Base-by-base conservation (phyloP, 2,113 vertebrate species). In the Tretioscincus oriximinensis region DNA sequence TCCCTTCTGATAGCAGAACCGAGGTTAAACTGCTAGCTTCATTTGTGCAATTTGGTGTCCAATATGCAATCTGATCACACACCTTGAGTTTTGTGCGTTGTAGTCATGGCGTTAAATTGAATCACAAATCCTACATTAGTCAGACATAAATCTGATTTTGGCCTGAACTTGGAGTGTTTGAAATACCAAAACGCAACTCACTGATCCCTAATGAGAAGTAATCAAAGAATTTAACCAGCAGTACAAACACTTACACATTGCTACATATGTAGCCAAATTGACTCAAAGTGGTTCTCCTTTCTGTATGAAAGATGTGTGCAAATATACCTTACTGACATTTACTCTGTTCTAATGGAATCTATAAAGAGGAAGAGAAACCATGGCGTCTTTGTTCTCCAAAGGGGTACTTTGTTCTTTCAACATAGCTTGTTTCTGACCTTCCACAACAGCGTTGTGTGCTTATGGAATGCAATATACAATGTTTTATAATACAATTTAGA, bases 201-300 rank as follows among this genome's bases (percentile, higher is more conserved):
- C 90, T 89, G 90, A 87, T 93, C 86, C 87, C 88, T 92, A 94
- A 93, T 94, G 93, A 95, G 92, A 94, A 91, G 77, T 92, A 94
- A 95, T 93, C 91, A 94, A 93, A 94, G 90, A 94, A 91, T 91
- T 94, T 90, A 92, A 92, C 90, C 83, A 88, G 74, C 83, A 91
- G 88, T 90, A 83, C 85, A 91, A 93, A 92, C 86, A 91, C 85
- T 92, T 93, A 76, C 84, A 85, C 84, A 88, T 91, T 92, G 85
- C 86, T 90, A 88, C 85, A 91, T 86, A 89, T 91, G 90, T 85
- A 92, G 86, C 73, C 81, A 91, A 94, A 89, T 93, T 93, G 94
- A 94, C 85, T 90, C 81, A 88, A 93, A 94, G 84, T 85, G 51
- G 78, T 82, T 49, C 77, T 76, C 90, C 90, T 88, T 88, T 83